Conservation (phyloP, 2,797 vertebrate species). For the Danio jaintianensis region DNA sequence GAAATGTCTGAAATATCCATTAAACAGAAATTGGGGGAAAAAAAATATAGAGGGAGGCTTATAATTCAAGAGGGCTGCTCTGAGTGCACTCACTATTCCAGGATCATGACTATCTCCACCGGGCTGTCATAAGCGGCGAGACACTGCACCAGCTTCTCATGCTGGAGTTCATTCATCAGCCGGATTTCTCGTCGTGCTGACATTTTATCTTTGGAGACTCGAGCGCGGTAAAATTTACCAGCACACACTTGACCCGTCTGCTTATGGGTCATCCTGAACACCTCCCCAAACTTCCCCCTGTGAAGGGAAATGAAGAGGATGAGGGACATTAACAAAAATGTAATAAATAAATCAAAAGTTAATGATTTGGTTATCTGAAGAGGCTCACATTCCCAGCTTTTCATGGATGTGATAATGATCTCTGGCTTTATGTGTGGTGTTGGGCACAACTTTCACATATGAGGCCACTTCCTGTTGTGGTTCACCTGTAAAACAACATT, state of each 20-base stretch:
- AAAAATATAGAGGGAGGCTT: too few relatives aligned
- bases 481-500: slow-evolving; percentile 52
- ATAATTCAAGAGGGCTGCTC: too few relatives aligned
- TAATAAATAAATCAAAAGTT: neutral
- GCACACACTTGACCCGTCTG: slow-evolving; percentile 77
- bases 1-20: too few relatives aligned
- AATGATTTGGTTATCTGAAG: neutral
- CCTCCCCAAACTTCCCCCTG: slow-evolving; percentile 87
- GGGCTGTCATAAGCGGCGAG: slow-evolving; percentile 82
- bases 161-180: slow-evolving; percentile 85
- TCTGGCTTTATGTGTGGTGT: slow-evolving; percentile 74
- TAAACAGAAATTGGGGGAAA: too few relatives aligned
- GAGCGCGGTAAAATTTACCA: slow-evolving; percentile 84
- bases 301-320: neutral
- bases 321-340: neutral
- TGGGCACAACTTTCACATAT: slow-evolving; percentile 67
- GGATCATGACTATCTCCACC: slow-evolving; percentile 81
- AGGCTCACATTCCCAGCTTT: slow-evolving; percentile 86
- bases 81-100: slow-evolving; percentile 87
- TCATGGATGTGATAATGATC: slow-evolving; percentile 82
- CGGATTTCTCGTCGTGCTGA: slow-evolving; percentile 80
- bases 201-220: slow-evolving; percentile 74
- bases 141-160: slow-evolving; percentile 85
- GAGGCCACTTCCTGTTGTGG: slow-evolving; percentile 60
- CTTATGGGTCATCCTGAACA: slow-evolving; percentile 83